Conservation (phyloP, 2,113 vertebrate species). For the Plectropomus leopardus region DNA sequence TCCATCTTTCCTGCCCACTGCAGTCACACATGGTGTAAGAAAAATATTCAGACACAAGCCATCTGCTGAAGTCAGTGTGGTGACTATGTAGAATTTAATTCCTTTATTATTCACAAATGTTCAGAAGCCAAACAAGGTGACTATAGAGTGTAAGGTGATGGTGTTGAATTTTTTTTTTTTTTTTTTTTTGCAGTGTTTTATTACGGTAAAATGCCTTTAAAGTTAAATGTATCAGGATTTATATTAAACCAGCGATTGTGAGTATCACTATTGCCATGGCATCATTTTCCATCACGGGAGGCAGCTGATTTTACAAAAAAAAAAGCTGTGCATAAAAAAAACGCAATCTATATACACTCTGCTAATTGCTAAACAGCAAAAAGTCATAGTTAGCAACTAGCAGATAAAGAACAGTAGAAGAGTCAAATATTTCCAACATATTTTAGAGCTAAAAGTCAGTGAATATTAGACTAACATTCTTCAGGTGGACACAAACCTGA, state of each 20-base stretch:
- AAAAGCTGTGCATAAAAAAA: background rate
- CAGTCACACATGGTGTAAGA: background rate
- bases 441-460: background rate
- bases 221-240: background rate
- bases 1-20: constrained; percentile 13
- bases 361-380: background rate
- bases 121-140: background rate
- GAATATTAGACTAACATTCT: background rate
- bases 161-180: background rate
- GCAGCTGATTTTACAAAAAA: background rate
- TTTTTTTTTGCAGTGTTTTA: too few relatives aligned
- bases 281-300: background rate
- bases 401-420: too few relatives aligned
- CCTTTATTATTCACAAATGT: background rate
- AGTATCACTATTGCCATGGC: background rate
- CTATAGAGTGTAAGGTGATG: background rate
- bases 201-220: background rate
- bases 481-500: background rate
- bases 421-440: background rate
- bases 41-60: background rate
- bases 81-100: background rate
- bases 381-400: background rate
- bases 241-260: background rate
- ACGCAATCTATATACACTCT: background rate
- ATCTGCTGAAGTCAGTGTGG: background rate